These are phyloP conservation scores for Paralinhomoeus sp. DNA, from an alignment of 2,888 invertebrate genomes.

Conservation along the genomic window DNA sequence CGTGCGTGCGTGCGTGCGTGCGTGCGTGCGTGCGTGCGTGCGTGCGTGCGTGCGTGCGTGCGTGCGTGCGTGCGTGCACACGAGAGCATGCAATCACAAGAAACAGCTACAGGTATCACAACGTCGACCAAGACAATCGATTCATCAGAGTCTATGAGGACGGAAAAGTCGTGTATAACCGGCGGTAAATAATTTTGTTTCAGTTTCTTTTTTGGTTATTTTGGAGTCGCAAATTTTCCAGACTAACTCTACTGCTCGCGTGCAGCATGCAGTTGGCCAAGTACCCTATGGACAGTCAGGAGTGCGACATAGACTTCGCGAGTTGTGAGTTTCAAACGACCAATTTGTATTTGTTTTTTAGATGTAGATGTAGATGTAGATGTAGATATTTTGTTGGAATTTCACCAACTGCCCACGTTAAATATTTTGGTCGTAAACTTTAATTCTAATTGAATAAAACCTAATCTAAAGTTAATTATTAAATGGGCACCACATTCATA, in stretches of 20 bases:
- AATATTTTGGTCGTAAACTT: no score
- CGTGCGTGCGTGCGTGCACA: no score
- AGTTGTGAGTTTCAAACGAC: slow-evolving; percentile 14
- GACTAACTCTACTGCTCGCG: slow-evolving; percentile 19
- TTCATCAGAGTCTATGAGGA: slow-evolving; percentile 20
- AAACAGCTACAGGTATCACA: slow-evolving; percentile 1
- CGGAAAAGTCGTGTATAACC: slow-evolving; percentile 20
- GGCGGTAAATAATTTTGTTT: slow-evolving; percentile 7
- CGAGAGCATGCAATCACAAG: background rate
- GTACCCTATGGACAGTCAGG: slow-evolving; percentile 24
- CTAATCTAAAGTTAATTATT: no score
- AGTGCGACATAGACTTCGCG: slow-evolving; percentile 22
- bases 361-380: background rate
- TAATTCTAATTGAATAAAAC: no score
- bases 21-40: no score
- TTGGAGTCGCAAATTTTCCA: slow-evolving; percentile 1
- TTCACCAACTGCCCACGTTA: no score
- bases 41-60: no score
- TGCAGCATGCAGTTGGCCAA: slow-evolving; percentile 22
- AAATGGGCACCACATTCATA: no score
- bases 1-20: no score
- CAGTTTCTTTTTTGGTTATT: background rate
- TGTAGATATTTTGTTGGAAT: no score
- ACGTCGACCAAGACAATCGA: slow-evolving; percentile 12
- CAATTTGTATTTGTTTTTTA: background rate